phyloP scores from a whole-genome alignment of 2,113 vertebrate species.

The Alligator mississippiensis region DNA sequence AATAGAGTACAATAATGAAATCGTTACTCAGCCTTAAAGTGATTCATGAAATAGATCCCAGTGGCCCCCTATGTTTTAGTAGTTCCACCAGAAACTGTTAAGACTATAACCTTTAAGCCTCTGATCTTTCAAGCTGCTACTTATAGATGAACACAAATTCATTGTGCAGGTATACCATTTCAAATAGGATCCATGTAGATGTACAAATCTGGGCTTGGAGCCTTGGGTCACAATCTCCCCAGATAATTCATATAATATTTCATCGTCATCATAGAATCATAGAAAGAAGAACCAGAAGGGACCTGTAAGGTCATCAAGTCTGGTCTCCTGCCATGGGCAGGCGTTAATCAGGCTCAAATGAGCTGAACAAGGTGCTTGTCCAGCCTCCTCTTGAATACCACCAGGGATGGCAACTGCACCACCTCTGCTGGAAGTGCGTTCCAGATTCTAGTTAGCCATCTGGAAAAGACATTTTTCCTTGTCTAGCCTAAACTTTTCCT shows the following conservation, averaged over 20 bases:
- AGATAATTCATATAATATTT: background rate
- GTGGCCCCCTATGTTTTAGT: background rate
- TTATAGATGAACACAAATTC: background rate
- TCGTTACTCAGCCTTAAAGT: background rate
- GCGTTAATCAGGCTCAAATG: too few relatives aligned
- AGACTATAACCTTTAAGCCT: background rate
- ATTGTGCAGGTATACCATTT: background rate
- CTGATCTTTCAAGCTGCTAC: background rate
- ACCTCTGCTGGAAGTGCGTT: too few relatives aligned
- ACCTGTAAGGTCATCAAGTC: too few relatives aligned
- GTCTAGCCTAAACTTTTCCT: too few relatives aligned
- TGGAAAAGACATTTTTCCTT: too few relatives aligned
- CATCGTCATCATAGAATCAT: too few relatives aligned
- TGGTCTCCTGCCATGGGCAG: too few relatives aligned
- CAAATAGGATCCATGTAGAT: background rate
- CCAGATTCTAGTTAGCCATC: too few relatives aligned
- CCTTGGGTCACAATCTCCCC: background rate
- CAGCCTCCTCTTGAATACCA: too few relatives aligned
- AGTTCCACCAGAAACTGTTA: background rate
- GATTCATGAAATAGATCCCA: background rate
- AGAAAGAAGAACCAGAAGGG: too few relatives aligned
- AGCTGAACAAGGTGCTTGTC: too few relatives aligned
- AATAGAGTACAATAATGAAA: background rate
- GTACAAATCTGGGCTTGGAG: background rate
- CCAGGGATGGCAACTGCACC: too few relatives aligned